Percentiles rank a stretch among this genome's conserved stretches.
These are phyloP conservation scores for Dipodomys ordii DNA, from an alignment of 2,113 vertebrate species.

Conservation along the genomic window DNA sequence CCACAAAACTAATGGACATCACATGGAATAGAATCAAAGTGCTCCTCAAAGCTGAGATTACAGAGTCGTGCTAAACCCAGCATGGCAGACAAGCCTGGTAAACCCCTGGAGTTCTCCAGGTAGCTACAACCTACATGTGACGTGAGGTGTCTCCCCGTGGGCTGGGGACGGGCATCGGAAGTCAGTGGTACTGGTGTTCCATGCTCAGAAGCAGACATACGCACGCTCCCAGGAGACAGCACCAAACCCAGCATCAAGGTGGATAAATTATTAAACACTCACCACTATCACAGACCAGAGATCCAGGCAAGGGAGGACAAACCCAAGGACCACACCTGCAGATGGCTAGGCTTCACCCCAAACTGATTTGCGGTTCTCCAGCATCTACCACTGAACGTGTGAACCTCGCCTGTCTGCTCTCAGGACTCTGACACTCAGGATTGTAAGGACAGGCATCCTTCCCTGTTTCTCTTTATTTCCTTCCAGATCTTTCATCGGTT, in stretches of 20 bases:
- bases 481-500: background rate
- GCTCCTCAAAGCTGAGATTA: background rate
- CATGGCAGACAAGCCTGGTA: background rate
- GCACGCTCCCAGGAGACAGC: background rate
- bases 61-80: background rate
- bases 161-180: background rate
- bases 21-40: background rate
- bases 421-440: background rate
- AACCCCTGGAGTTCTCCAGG: background rate
- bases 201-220: background rate
- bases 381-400: no score
- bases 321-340: background rate
- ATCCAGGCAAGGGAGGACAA: fast-evolving
- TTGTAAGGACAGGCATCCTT: background rate
- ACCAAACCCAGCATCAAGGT: background rate
- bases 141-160: fast-evolving
- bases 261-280: background rate
- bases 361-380: background rate
- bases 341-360: background rate
- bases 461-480: background rate
- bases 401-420: background rate
- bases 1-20: background rate
- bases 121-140: background rate
- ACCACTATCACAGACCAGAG: background rate
- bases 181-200: background rate